A percentile compares a stretch with the other conserved stretches of the same genome.
Evolutionary conservation across 2,113 vertebrate genomes (phyloP).

Genomic region (Bujurquina vittata): DNA sequence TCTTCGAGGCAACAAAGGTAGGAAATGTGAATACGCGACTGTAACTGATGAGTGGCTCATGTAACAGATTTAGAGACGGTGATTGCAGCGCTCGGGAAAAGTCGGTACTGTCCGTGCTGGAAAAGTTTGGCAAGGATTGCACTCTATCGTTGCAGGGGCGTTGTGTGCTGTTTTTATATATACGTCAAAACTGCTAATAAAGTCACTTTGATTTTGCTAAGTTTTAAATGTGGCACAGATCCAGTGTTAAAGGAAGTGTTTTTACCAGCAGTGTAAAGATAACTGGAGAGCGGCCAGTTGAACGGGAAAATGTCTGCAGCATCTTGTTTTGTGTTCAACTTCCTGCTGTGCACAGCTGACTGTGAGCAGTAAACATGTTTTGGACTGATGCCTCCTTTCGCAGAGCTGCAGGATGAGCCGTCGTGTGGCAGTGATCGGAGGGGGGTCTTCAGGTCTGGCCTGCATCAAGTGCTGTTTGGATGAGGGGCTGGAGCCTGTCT

Average conservation of each 20-base stretch:
- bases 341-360: background rate
- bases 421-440: conserved; percentile 86
- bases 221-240: background rate
- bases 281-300: background rate
- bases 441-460: conserved; percentile 83
- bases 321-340: background rate
- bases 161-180: too few species aligned
- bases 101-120: background rate
- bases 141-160: too few species aligned
- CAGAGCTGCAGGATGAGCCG: conserved; percentile 5
- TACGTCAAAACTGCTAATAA: background rate
- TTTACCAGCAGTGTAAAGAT: background rate
- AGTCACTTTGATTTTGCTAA: background rate
- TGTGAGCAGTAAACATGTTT: background rate
- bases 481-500: conserved; percentile 88
- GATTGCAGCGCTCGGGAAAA: too few species aligned
- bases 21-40: background rate
- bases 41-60: background rate
- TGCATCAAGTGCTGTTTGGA: conserved; percentile 90
- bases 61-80: background rate
- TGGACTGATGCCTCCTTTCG: background rate
- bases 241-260: background rate
- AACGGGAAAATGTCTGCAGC: accelerated
- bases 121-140: too few species aligned
- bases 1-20: background rate